These are phyloP conservation scores for Mylabris sibirica DNA, from an alignment of 2,888 invertebrate species.

Conservation along the genomic window DNA sequence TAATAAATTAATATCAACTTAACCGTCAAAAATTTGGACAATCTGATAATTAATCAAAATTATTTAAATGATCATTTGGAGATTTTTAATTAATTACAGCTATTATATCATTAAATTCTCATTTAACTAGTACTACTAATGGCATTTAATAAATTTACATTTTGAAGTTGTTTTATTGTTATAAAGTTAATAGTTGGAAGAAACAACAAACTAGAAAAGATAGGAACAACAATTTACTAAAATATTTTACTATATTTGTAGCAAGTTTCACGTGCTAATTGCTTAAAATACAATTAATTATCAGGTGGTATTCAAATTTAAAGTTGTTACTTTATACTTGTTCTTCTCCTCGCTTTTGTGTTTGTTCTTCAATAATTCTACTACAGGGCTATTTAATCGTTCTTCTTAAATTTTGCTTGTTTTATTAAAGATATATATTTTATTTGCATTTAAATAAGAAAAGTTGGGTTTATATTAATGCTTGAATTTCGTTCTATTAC, in stretches of 20 bases:
- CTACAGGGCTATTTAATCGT: slow-evolving; percentile 22
- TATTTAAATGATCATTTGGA: slow-evolving; percentile 20
- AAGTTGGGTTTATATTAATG: slow-evolving; percentile 34
- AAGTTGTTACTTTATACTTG: slow-evolving; percentile 27
- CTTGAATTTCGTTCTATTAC: slow-evolving; percentile 30
- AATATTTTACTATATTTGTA: slow-evolving; percentile 27
- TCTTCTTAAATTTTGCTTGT: slow-evolving; percentile 34
- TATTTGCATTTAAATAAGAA: slow-evolving; percentile 38
- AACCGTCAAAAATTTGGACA: slow-evolving; percentile 28
- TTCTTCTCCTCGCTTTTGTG: slow-evolving; percentile 6
- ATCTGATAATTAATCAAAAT: slow-evolving; percentile 44
- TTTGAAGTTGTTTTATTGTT: background rate
- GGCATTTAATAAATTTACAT: background rate
- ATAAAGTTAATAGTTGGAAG: background rate
- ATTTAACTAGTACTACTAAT: background rate
- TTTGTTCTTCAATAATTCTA: background rate
- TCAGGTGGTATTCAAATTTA: slow-evolving; percentile 33
- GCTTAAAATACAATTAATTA: slow-evolving; percentile 43
- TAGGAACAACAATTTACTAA: background rate
- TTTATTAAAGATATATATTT: slow-evolving; percentile 35
- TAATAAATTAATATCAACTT: slow-evolving; percentile 32
- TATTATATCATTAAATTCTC: background rate
- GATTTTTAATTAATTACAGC: slow-evolving; percentile 6
- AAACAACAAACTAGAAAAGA: slow-evolving; percentile 9
- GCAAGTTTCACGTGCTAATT: slow-evolving; percentile 37